A percentile compares a stretch with the other conserved stretches of the same genome.
These are phyloP conservation scores for Drosophila ficusphila DNA, from an alignment of 1,140 invertebrate genomes.

Conservation along the genomic window DNA sequence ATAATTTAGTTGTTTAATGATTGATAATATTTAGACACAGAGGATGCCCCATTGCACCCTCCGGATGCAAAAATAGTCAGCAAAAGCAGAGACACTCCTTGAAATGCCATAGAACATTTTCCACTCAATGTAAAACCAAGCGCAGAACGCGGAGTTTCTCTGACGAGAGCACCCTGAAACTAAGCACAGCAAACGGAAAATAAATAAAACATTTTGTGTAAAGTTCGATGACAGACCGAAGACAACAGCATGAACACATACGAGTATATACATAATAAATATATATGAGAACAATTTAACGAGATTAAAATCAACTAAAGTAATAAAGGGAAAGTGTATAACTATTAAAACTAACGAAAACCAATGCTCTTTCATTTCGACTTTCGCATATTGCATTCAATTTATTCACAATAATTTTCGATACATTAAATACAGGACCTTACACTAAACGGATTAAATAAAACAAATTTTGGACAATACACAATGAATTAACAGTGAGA, in stretches of 20 bases:
- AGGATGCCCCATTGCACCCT: constrained; percentile 19
- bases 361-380: constrained; percentile 22
- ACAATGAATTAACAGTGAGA: constrained; percentile 44
- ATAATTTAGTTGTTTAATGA: constrained; percentile 78
- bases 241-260: constrained; percentile 39
- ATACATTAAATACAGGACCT: constrained; percentile 19
- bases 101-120: constrained; percentile 46
- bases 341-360: constrained; percentile 77
- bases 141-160: constrained; percentile 18
- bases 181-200: constrained; percentile 39
- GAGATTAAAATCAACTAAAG: constrained; percentile 79
- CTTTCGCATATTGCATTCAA: constrained; percentile 2
- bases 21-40: constrained; percentile 49
- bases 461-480: constrained; percentile 45
- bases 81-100: constrained; percentile 19
- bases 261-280: constrained; percentile 57
- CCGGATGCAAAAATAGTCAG: constrained; percentile 22
- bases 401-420: constrained; percentile 52
- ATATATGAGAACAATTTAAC: constrained; percentile 76
- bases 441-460: constrained; percentile 24
- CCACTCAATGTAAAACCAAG: constrained; percentile 37
- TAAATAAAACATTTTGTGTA: constrained; percentile 55
- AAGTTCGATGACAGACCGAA: constrained; percentile 59
- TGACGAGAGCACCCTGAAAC: constrained; percentile 25
- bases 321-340: constrained; percentile 81